Conservation (phyloP, 92 coral and sea anemone species). For the Porites lobata region DNA sequence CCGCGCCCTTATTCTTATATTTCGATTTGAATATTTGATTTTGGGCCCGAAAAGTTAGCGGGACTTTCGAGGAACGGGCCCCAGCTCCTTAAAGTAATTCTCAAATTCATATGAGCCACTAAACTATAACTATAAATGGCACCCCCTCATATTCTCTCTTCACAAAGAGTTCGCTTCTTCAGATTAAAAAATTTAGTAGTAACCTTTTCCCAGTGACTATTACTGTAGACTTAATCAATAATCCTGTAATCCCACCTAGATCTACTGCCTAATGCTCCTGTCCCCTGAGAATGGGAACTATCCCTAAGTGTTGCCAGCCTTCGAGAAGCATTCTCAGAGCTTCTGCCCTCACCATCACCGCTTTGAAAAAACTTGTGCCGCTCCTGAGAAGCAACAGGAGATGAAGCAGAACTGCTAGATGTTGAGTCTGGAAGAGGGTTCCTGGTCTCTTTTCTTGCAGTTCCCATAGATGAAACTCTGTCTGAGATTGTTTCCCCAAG, state of each 20-base stretch:
- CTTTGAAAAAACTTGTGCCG: not conserved
- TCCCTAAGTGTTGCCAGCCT: not conserved
- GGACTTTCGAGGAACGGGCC: too few relatives aligned
- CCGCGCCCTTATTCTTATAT: too few relatives aligned
- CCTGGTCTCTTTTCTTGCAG: slow-evolving; percentile 25
- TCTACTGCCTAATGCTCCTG: not conserved
- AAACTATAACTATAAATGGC: too few relatives aligned
- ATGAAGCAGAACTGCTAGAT: slow-evolving; percentile 3
- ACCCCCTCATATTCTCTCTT: too few relatives aligned
- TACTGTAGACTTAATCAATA: not conserved
- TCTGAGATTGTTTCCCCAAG: slow-evolving; percentile 70
- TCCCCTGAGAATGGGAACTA: not conserved
- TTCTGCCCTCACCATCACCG: not conserved
- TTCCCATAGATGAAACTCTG: slow-evolving; percentile 38
- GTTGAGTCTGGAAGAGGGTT: slow-evolving; percentile 25
- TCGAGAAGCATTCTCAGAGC: not conserved
- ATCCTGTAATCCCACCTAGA: not conserved
- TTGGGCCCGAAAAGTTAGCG: too few relatives aligned
- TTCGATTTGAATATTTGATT: too few relatives aligned
- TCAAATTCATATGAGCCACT: too few relatives aligned
- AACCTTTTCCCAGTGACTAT: too few relatives aligned
- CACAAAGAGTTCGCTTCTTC: too few relatives aligned
- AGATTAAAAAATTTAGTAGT: too few relatives aligned
- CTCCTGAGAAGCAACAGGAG: not conserved
- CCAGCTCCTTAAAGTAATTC: too few relatives aligned